Evolutionary conservation across 2,888 invertebrate species (phyloP), one percentile per base, ranked within the genome.

Genomic region (Sinopyrophorus schimmeli): DNA sequence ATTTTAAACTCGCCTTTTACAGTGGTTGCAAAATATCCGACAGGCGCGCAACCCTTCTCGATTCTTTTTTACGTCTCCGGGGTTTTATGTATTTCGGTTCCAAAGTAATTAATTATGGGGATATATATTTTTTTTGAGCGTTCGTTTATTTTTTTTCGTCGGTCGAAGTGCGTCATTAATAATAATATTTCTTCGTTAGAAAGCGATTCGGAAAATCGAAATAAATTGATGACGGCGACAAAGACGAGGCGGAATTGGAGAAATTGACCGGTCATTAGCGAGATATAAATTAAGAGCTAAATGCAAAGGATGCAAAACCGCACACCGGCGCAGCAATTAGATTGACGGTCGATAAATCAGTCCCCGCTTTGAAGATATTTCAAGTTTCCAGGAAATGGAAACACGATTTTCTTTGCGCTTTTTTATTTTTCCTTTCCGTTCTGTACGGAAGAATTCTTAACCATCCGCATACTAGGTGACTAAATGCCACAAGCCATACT

Each of bases 271-370:
- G 20, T 43, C 48, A 54, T 56, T 54, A 54, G 48, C 23, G 48
- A 31, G 48, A 51, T 47, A 53, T 53, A 53, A 55, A 55, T 55
- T 55, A 47, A 55, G 50, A 53, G 55, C 47, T 52, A 52, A 55
- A 48, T 54, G 56, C 54, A 56, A 52, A 34, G 47, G 54, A 56
- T 56, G 48, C 54, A 52, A 52, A 54, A 54, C 51, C 56, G n/a
- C n/a, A 52, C 48, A 42, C 44, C 46, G 47, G 48, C 54, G 42
- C 46, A 48, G 38, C 53, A 52, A 56, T 56, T 52, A 52, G 49
- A 53, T 54, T 53, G 53, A 55, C 55, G 56, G 37, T 53, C 52
- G 47, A 58, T 57, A 53, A 55, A 57, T 57, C 53, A 55, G 49
- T 23, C 48, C 34, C 38, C 30, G 30, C 35, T 24, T 41, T 32